Base-by-base conservation (phyloP, 2,888 invertebrate species). In the Neoaliturus tenellus region DNA sequence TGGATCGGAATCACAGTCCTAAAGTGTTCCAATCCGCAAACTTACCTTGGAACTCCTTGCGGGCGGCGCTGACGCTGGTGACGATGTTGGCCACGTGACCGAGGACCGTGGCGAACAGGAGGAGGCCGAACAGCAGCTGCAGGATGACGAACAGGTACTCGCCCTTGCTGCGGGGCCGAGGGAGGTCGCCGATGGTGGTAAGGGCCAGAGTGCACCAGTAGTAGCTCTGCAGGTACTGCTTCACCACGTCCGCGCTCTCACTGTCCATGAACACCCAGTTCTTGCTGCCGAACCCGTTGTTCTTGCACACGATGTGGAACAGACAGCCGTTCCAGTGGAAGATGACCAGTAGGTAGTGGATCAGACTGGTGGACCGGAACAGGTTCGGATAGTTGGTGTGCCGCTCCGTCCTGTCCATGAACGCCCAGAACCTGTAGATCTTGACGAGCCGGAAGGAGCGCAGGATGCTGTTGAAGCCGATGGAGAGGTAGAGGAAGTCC, bases 261-360 rank as follows among this genome's bases (percentile, higher is more conserved):
- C 95, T 94, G 90, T 96, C 96, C 90, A 95, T 95, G 91, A 96
- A 96, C 91, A 97, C 97, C 97, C 97, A 97, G 91, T 97, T 96
- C 92, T 96, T 96, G 92, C 96, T 96, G 89, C 97, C 97, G 92
- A 98, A 98, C 88, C 97, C 97, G 92, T 97, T 96, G 93, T 97
- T 97, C 93, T 97, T 97, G 93, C 97, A 95, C 91, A 98, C 97
- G 91, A 99, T 96, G 93, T 98, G 97, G 93, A 98, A 98, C 91
- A 99, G 94, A 93, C 99, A 99, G 90, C 98, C 98, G 92, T 99
- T 99, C 99, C 99, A 99, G 93, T 99, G 99, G 93, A 99, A 99
- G 92, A 99, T 97, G 92, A 98, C 98, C 92, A 98, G 93, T 90
- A 98, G 94, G 93, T 98, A 98, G 93, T 98, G 98, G 92, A 97